phyloP scores from a whole-genome alignment of 2,797 vertebrate species.

The Lepus townsendii region DNA sequence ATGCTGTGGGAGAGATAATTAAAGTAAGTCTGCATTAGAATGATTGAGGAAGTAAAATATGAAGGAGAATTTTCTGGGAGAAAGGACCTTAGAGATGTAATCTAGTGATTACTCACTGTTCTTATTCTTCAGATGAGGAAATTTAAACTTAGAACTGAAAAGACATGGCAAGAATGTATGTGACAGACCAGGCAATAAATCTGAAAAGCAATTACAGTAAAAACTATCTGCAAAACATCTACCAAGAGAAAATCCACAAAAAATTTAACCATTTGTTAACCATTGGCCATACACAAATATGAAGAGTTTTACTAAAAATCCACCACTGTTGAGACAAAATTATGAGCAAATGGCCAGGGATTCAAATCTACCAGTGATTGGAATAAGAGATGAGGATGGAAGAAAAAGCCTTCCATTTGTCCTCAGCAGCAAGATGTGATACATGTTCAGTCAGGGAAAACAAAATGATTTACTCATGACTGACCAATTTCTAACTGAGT shows the following conservation, averaged over 20 bases:
- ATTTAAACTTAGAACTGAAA: slow-evolving; percentile 19
- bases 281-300: not conserved
- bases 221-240: not conserved
- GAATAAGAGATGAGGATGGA: not conserved
- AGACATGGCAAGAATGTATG: slow-evolving; percentile 18
- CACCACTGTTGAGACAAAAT: not conserved
- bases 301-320: not conserved
- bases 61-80: not conserved
- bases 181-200: not conserved
- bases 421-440: not conserved
- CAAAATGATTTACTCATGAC: not conserved
- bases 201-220: not conserved
- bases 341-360: not conserved
- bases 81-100: not conserved
- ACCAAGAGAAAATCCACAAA: not conserved
- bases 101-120: slow-evolving; percentile 14
- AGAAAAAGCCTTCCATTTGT: not conserved
- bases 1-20: not conserved
- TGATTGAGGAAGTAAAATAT: slow-evolving; percentile 15
- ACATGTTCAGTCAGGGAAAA: not conserved
- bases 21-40: slow-evolving; percentile 41
- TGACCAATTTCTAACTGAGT: slow-evolving; percentile 27
- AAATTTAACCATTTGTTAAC: not conserved
- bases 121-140: slow-evolving; percentile 47
- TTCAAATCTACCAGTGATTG: not conserved